Conservation (phyloP, 2,113 vertebrate species). For the Verasper variegatus region DNA sequence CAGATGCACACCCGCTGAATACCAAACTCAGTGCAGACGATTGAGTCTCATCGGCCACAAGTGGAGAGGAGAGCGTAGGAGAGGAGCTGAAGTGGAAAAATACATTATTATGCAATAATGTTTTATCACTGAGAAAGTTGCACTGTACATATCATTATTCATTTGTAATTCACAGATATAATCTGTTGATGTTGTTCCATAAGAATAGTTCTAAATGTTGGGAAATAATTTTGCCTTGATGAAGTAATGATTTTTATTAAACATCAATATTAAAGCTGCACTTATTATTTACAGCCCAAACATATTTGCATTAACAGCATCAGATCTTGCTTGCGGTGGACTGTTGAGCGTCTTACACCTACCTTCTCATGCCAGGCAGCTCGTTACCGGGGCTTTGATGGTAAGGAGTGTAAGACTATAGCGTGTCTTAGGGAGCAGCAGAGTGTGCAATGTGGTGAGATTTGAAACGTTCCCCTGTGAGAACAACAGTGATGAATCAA, state of each 20-base stretch:
- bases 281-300: slow-evolving; percentile 32
- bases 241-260: slow-evolving; percentile 33
- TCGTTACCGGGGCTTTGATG: slow-evolving; percentile 1
- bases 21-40: slow-evolving; percentile 4
- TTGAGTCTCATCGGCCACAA: neutral
- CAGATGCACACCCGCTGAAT: slow-evolving; percentile 58
- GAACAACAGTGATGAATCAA: neutral
- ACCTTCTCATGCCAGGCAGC: neutral
- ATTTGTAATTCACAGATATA: neutral
- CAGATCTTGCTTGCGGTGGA: slow-evolving; percentile 18
- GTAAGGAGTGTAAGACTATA: slow-evolving; percentile 1
- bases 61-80: no score
- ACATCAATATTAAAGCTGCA: slow-evolving; percentile 28
- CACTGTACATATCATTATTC: slow-evolving; percentile 9
- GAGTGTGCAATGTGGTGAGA: neutral
- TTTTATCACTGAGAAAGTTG: slow-evolving; percentile 15
- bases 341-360: neutral
- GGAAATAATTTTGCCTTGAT: neutral
- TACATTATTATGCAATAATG: neutral
- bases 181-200: slow-evolving; percentile 11
- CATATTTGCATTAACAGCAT: slow-evolving; percentile 14
- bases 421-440: neutral
- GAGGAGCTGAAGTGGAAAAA: no score
- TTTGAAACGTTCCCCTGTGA: neutral
- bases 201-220: neutral